Percentiles rank a stretch among this genome's conserved stretches.
phyloP scores from a whole-genome alignment of 2,113 vertebrate genomes.

The Motacilla tschutschensis region DNA sequence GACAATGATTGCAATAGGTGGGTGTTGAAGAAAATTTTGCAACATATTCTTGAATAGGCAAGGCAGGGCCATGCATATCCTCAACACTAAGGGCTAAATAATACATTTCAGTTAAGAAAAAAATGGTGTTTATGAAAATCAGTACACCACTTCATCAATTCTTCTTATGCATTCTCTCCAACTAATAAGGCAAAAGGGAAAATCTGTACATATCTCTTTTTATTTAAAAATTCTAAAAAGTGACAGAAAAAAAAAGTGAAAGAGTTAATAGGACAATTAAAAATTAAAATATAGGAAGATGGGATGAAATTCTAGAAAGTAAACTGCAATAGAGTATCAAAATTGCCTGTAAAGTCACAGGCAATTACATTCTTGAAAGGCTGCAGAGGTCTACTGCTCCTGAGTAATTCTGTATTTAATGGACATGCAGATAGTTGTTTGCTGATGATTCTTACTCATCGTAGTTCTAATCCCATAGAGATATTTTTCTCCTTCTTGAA shows the following conservation, averaged over 20 bases:
- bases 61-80: accelerated
- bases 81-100: accelerated
- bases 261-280: background rate
- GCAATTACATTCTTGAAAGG: background rate
- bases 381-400: background rate
- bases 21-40: background rate
- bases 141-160: background rate
- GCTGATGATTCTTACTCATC: background rate
- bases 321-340: background rate
- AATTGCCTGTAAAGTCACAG: background rate
- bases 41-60: accelerated
- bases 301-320: background rate
- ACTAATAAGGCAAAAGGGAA: background rate
- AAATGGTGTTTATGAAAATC: background rate
- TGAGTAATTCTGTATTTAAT: background rate
- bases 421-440: background rate
- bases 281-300: background rate
- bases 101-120: background rate
- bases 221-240: background rate
- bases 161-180: background rate
- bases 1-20: accelerated
- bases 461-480: background rate
- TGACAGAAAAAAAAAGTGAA: background rate
- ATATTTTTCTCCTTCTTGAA: background rate
- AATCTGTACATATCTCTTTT: background rate